Evolutionary conservation across 1,140 invertebrate species (phyloP), one percentile per base, ranked within the genome.

Genomic region (Aphis gossypii): DNA sequence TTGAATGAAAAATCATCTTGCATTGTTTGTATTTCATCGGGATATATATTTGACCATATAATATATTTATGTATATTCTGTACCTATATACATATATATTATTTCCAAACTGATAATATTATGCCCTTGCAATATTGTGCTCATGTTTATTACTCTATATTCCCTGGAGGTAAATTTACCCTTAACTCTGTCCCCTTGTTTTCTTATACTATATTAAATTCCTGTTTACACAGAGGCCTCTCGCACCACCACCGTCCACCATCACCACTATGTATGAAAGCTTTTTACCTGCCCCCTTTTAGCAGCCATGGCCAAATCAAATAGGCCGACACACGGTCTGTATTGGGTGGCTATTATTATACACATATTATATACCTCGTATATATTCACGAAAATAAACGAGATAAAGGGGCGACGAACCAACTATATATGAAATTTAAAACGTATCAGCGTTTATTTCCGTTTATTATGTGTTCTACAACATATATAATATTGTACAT

Each of bases 171-270:
- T 93, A 93, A 93, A 93, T 93, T 93, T 93, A 93, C 92, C 92
- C 92, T 86, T 86, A 93, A 93, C 92, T 93, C 82, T 82, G 92
- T 93, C 92, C 92, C 92, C 92, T 93, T 93, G 92, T 93, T 93
- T 93, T 93, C 92, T 93, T 93, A 93, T 93, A 93, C 76, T 93
- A 93, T 93, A 93, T 93, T 93, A 93, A 93, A 93, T 93, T 93
- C 92, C 82, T 93, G 92, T 93, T 93, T 93, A 84, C 92, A 93
- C 92, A 93, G 76, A 83, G 92, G 76, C 86, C 46, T 93, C 76
- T n/a, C 38, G 76, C 92, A 83, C 60, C 25, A 86, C 68, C 14
- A 92, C 30, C 60, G n/a, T 41, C 48, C 60, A 46, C 60, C 48
- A 23, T 30, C 68, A 35, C 41, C 60, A 82, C 90, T 41, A 92